phyloP scores from a whole-genome alignment of 2,888 invertebrate genomes.

The Bhutanitis thaidina region DNA sequence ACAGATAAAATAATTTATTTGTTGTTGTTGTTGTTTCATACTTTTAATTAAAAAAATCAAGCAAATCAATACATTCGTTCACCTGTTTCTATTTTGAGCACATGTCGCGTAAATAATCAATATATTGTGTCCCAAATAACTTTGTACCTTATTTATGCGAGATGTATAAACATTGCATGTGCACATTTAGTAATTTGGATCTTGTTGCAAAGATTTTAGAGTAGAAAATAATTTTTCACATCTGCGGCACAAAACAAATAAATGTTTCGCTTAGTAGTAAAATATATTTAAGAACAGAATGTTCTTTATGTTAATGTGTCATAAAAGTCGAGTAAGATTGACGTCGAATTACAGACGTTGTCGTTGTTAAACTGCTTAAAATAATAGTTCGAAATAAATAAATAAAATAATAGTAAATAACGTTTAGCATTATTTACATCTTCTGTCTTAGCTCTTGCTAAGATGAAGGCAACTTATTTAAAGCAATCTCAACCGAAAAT shows the following conservation, averaged over 20 bases:
- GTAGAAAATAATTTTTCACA: slow-evolving; percentile 7
- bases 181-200: neutral
- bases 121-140: slow-evolving; percentile 31
- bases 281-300: slow-evolving; percentile 22
- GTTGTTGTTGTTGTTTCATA: no score
- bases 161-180: slow-evolving; percentile 26
- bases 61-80: neutral
- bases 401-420: no score
- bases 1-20: no score
- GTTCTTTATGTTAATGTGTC: slow-evolving; percentile 35
- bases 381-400: neutral
- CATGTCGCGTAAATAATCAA: slow-evolving; percentile 34
- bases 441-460: no score
- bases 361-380: neutral
- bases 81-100: slow-evolving; percentile 9
- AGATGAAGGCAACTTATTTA: no score
- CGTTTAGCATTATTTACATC: no score
- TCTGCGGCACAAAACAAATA: slow-evolving; percentile 9
- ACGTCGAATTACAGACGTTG: slow-evolving; percentile 12
- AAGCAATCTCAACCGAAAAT: no score
- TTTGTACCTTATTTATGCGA: slow-evolving; percentile 30
- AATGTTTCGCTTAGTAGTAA: slow-evolving; percentile 18
- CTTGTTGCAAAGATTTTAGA: slow-evolving; percentile 5
- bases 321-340: slow-evolving; percentile 29
- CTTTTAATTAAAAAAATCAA: no score